Base-by-base conservation (phyloP, 2,113 vertebrate species). In the Monopterus albus region DNA sequence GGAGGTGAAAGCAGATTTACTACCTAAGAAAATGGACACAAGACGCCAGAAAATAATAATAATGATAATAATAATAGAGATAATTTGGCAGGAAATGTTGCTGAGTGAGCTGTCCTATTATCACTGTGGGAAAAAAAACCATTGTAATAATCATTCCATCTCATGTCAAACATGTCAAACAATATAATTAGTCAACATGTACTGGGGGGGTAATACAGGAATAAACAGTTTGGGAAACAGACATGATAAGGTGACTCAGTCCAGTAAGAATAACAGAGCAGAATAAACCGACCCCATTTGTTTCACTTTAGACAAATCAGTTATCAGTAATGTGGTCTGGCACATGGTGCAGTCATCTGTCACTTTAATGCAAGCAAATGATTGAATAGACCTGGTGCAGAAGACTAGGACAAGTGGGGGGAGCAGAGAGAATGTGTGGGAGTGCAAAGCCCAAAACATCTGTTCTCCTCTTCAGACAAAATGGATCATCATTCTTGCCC, bases 381-480 rank as follows among this genome's bases (percentile, higher is more conserved):
- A 85, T 18, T 79, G 64, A 90, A 57, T 64, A 43, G 60, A 73
- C 62, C 35, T 53, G 29, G 20, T 68, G 61, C 67, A 79, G 20
- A 70, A 77, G 20, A 15, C 23, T 8, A 49, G 28, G 33, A 57
- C 43, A 21, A 46, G 63, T 79, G 76, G 74, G 77, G 78, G 63
- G 31, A n/a, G 79, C 58, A n/a, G n/a, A n/a, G n/a, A 39, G 26
- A 38, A 56, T 73, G 76, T 60, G 61, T 68, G 36, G 38, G 56
- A 71, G 57, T 57, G 57, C 47, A 62, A 52, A 67, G 65, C 76
- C 76, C 66, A 38, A 59, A 78, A 81, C 87, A 89, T 89, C 89
- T 91, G 89, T 77, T 77, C 51, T 79, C 55, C 70, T 46, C 55
- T 75, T 86, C 65, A 74, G 23, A 43, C 63, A 68, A 63, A 78